Evolutionary conservation across 2,113 vertebrate genomes (phyloP), one percentile per base, ranked within the genome.

Genomic region (Pica pica): DNA sequence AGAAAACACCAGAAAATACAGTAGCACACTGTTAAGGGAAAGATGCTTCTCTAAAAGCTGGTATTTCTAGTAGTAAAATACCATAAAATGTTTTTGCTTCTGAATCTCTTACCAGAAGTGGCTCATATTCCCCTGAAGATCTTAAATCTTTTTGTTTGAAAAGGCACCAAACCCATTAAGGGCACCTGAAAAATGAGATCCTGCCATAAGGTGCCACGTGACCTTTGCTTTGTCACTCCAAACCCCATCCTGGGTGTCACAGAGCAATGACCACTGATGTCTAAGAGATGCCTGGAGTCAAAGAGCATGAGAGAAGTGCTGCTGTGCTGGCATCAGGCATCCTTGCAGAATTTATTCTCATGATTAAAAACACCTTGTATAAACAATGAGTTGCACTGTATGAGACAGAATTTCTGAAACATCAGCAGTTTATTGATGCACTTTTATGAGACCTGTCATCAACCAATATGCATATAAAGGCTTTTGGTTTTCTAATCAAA

Each of bases 401-500:
- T 42, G 50, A 91, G 63, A 39, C 21, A 61, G 70, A 60, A 69
- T 68, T 96, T 53, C 70, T 86, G 71, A 91, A 85, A 90, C 22
- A 13, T 85, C 93, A 93, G 94, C 84, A 80, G 35, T 91, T 94
- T 6, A 2, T n/a, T 77, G 78, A 69, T 3, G 6, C 60, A 50
- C 14, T 82, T 95, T 87, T 61, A 47, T 26, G 67, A 91, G 44
- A 67, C 30, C 35, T 79, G 47, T 69, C 91, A 93, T 80, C 87
- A 86, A 67, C 41, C 33, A 77, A 52, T 67, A 83, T 61, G 50
- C 59, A 74, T 80, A 76, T 50, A 88, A 94, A 95, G 46, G 63
- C 35, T 88, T 88, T 73, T 88, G 82, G 70, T 93, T 95, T 94
- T 90, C 67, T 85, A 88, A 93, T 95, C 95, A 87, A 90, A 94